Evolutionary conservation across 2,888 invertebrate species (phyloP).

Genomic region (Plebejus melissa): DNA sequence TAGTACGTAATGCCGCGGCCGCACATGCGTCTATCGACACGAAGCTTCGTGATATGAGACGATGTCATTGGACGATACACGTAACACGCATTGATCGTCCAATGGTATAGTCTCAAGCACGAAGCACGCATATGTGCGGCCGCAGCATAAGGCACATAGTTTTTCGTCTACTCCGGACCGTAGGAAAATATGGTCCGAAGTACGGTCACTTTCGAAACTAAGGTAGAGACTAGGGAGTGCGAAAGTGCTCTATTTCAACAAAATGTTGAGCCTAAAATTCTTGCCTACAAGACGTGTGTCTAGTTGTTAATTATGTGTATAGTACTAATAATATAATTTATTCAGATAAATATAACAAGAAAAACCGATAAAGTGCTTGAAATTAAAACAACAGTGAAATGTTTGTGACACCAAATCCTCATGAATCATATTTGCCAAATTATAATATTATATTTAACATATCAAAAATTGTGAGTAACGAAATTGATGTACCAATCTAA

Average conservation of each 20-base stretch:
- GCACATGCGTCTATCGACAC: no score
- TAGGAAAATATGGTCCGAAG: no score
- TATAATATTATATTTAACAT: conserved; percentile 16
- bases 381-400: not conserved
- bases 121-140: no score
- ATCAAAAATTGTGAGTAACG: not conserved
- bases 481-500: not conserved
- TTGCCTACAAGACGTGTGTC: not conserved
- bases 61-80: no score
- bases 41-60: no score
- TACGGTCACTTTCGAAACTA: no score
- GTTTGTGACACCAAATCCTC: not conserved
- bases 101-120: no score
- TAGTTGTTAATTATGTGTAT: not conserved
- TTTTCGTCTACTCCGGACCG: no score
- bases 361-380: not conserved
- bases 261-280: conserved; percentile 5
- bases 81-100: no score
- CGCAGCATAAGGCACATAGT: no score
- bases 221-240: no score
- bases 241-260: not conserved
- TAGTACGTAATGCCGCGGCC: no score
- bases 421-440: conserved; percentile 15
- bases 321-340: not conserved
- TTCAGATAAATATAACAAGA: not conserved